Conservation (phyloP, 1,140 invertebrate genomes). For the Intoshia linei region DNA sequence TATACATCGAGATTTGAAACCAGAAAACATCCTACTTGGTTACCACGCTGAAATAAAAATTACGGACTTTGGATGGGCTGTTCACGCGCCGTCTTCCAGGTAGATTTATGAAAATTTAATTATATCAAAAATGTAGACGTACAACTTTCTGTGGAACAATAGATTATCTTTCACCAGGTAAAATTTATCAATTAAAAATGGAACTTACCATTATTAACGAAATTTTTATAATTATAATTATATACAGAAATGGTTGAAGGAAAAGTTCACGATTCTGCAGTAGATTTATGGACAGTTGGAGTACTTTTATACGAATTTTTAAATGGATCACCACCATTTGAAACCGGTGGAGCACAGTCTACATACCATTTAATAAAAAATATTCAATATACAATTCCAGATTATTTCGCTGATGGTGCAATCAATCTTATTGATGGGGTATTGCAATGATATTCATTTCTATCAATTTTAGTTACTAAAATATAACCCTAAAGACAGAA, state of each 20-base stretch:
- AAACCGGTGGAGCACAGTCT: constrained; percentile 32
- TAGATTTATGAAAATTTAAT: background rate
- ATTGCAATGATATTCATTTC: too few species aligned
- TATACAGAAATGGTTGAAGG: constrained; percentile 68
- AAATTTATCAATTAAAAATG: too few species aligned
- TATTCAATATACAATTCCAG: too few species aligned
- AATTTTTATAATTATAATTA: too few species aligned
- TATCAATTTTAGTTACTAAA: too few species aligned
- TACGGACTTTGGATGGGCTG: constrained; percentile 26
- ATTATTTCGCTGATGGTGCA: too few species aligned
- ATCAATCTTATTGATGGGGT: too few species aligned
- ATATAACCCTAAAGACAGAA: too few species aligned
- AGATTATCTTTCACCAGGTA: constrained; percentile 59
- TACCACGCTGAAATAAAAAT: constrained; percentile 21
- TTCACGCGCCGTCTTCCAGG: constrained; percentile 20
- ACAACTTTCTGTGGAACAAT: constrained; percentile 57
- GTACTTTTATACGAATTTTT: constrained; percentile 51
- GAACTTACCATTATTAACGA: too few species aligned
- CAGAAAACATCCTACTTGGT: constrained; percentile 15
- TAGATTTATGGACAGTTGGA: constrained; percentile 57
- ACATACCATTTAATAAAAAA: constrained; percentile 51
- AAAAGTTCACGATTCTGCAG: constrained; percentile 44
- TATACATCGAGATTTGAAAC: constrained; percentile 9
- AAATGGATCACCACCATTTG: constrained; percentile 47
- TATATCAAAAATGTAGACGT: constrained; percentile 24